Evolutionary conservation across 1,140 invertebrate genomes (phyloP), one percentile per base, ranked within the genome.

Genomic region (Berghia stephanieae): DNA sequence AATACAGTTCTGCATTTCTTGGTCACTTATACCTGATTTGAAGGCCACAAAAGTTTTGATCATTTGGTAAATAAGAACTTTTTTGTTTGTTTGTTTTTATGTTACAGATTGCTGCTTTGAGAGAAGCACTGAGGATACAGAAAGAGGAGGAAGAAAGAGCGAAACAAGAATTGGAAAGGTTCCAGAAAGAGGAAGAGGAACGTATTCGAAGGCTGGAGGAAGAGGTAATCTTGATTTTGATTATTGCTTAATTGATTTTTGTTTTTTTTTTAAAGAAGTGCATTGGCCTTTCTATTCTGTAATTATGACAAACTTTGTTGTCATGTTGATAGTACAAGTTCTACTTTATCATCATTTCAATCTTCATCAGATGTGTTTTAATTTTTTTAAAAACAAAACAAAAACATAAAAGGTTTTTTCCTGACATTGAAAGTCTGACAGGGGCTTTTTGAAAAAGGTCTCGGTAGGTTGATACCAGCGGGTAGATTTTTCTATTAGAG

Each of bases 131-230:
- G 88, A 91, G 95, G n/a, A 95, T 68, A 70, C 75, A 83, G n/a
- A 82, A 89, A 87, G 96, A 97, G 88, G 96, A 96, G 85, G 95
- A 98, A 89, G 96, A 98, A 86, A 91, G 92, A 72, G 83, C 93
- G 34, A 90, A 93, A 80, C 91, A 90, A 79, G 94, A 96, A 88
- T 95, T 96, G 88, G 83, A 87, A 71, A 84, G 86, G 73, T 82
- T 78, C 55, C 72, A 81, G 52, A 57, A 77, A 72, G 74, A 78
- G 68, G 83, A 82, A 70, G 86, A 88, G 72, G 88, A 88, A 70
- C 78, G 77, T 34, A 78, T 79, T 34, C 67, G 69, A 57, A 74
- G 78, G 38, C 78, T 78, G 36, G 87, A 89, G 69, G 85, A 89
- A 79, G 66, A 87, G 86, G 86, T 87, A 81, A 78, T 78, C 44